A percentile compares a stretch with the other conserved stretches of the same genome.
Conservation (phyloP, 2,113 vertebrate species). For the Hippocampus barbouri region DNA sequence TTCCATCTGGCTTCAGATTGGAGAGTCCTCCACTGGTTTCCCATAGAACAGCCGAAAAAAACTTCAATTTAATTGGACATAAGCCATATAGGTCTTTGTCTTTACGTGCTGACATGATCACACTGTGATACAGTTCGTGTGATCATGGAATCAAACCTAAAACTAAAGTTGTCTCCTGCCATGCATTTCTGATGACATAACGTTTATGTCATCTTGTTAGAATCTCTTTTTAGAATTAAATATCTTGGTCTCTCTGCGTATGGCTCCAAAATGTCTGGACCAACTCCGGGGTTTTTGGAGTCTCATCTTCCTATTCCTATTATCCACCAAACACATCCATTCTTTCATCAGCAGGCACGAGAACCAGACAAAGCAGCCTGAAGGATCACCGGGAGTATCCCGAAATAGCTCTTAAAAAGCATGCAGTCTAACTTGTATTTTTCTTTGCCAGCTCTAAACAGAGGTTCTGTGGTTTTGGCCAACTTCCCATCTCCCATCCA, state of each 20-base stretch:
- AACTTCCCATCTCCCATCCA: slow-evolving; percentile 31
- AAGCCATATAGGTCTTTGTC: no score
- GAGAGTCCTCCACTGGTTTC: neutral
- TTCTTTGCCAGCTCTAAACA: slow-evolving; percentile 29
- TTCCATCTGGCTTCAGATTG: neutral
- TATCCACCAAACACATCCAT: slow-evolving; percentile 8
- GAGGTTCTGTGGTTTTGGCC: slow-evolving; percentile 42
- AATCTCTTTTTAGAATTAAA: neutral
- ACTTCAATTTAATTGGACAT: neutral
- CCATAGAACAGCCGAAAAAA: neutral
- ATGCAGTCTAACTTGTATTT: slow-evolving; percentile 8
- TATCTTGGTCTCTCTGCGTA: slow-evolving; percentile 8
- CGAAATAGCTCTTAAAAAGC: slow-evolving; percentile 39
- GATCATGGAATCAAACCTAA: neutral
- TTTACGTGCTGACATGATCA: neutral
- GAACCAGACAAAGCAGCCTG: slow-evolving; percentile 45
- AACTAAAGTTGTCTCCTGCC: neutral
- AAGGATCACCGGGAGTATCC: slow-evolving; percentile 29
- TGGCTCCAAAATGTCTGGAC: slow-evolving; percentile 3
- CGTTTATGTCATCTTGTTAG: neutral
- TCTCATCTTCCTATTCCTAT: slow-evolving; percentile 13
- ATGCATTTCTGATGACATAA: neutral
- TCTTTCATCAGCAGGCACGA: slow-evolving; percentile 25
- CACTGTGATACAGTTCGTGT: neutral
- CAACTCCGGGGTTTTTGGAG: slow-evolving; percentile 36